A percentile compares a stretch with the other conserved stretches of the same genome.
Conservation (phyloP, 2,888 invertebrate species). For the Drosophila helvetica region DNA sequence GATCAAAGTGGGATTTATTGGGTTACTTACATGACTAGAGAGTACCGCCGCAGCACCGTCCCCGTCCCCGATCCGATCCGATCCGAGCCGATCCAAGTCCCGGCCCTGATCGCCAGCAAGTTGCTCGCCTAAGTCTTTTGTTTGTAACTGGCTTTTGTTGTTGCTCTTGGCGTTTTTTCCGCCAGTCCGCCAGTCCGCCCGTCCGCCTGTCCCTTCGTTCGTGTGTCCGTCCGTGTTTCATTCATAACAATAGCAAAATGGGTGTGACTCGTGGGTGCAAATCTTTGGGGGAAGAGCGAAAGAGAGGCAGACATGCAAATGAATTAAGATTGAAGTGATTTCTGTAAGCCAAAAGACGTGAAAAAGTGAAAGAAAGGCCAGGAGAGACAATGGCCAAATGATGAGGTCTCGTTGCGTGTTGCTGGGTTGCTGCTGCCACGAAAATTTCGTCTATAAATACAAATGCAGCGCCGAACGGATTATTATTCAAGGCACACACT, state of each 20-base stretch:
- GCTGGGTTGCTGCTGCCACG: slow-evolving; percentile 40
- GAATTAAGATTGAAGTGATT: slow-evolving; percentile 61
- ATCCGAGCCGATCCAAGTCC: neutral
- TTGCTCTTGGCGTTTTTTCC: slow-evolving; percentile 18
- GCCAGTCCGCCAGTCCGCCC: neutral
- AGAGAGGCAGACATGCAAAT: slow-evolving; percentile 65
- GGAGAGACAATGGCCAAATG: slow-evolving; percentile 49
- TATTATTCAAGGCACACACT: slow-evolving; percentile 79
- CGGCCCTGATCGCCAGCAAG: slow-evolving; percentile 38
- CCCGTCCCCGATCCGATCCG: slow-evolving; percentile 9
- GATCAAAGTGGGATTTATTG: slow-evolving; percentile 74
- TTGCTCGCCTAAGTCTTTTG: slow-evolving; percentile 77
- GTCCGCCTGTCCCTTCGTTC: slow-evolving; percentile 1
- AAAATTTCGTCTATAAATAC: slow-evolving; percentile 76
- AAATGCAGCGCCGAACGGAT: slow-evolving; percentile 64
- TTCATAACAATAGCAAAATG: slow-evolving; percentile 70
- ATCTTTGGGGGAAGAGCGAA: slow-evolving; percentile 51
- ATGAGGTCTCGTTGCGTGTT: slow-evolving; percentile 14
- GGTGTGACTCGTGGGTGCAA: slow-evolving; percentile 80
- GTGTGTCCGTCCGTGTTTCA: slow-evolving; percentile 43
- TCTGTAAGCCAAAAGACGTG: slow-evolving; percentile 51
- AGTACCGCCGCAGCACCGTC: slow-evolving; percentile 9
- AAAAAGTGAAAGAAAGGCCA: slow-evolving; percentile 77
- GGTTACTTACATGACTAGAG: slow-evolving; percentile 70
- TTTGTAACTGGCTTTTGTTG: slow-evolving; percentile 42